Conservation (phyloP, 2,888 invertebrate genomes). For the Watsonalla binaria region DNA sequence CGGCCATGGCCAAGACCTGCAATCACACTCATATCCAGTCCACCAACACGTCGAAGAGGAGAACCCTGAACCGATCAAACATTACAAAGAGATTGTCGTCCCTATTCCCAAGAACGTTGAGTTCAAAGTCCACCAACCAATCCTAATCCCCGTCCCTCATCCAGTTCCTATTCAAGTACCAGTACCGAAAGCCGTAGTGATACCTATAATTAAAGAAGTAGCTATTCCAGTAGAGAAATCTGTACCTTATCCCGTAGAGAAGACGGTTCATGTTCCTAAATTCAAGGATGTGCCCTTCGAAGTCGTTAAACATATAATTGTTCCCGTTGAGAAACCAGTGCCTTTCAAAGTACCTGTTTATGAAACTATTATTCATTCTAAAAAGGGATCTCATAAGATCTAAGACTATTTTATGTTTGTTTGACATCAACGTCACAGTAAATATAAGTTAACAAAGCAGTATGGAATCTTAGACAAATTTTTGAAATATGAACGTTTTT, state of each 20-base stretch:
- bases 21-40: slow-evolving; percentile 75
- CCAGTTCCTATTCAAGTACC: slow-evolving; percentile 84
- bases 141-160: slow-evolving; percentile 79
- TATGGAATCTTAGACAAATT: too few relatives aligned
- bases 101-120: slow-evolving; percentile 81
- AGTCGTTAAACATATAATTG: slow-evolving; percentile 82
- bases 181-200: slow-evolving; percentile 82
- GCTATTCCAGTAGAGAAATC: slow-evolving; percentile 85
- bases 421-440: slow-evolving; percentile 6
- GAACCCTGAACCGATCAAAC: slow-evolving; percentile 82
- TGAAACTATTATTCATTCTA: slow-evolving; percentile 84
- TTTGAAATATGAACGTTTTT: too few relatives aligned
- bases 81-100: slow-evolving; percentile 83
- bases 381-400: slow-evolving; percentile 76
- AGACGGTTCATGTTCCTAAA: slow-evolving; percentile 81
- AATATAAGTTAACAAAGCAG: too few relatives aligned
- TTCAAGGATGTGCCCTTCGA: slow-evolving; percentile 84
- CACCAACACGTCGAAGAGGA: slow-evolving; percentile 84
- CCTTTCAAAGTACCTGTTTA: slow-evolving; percentile 85
- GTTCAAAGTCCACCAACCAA: slow-evolving; percentile 77
- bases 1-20: slow-evolving; percentile 54
- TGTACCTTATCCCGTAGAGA: slow-evolving; percentile 84
- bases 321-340: slow-evolving; percentile 83
- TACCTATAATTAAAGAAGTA: slow-evolving; percentile 83
- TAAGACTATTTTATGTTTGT: slow-evolving; percentile 22